These are phyloP conservation scores for Xylophagus ater DNA, from an alignment of 2,888 invertebrate genomes.

Conservation along the genomic window DNA sequence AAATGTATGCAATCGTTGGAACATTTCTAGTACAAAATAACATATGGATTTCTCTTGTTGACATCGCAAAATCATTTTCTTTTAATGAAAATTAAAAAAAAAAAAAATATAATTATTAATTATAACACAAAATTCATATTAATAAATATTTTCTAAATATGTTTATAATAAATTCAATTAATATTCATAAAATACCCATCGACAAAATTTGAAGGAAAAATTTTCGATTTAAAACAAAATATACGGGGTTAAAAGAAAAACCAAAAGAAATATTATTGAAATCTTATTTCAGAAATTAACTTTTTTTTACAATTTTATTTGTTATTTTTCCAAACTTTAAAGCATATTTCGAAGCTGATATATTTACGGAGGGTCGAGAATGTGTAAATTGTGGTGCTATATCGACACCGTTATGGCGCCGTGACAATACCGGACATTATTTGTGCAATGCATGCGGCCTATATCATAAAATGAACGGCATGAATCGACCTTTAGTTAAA, in stretches of 20 bases:
- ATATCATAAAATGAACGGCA: conserved; percentile 94
- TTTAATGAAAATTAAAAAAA: background rate
- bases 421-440: conserved; percentile 98
- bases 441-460: conserved; percentile 99
- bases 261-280: conserved; percentile 6
- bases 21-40: too few relatives aligned
- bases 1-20: conserved; percentile 7
- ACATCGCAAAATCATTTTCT: background rate
- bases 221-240: conserved; percentile 14
- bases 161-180: conserved; percentile 26
- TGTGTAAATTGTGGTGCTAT: conserved; percentile 98
- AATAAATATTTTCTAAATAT: conserved; percentile 7
- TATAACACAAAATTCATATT: background rate
- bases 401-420: conserved; percentile 94
- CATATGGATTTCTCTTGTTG: too few relatives aligned
- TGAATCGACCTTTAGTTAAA: conserved; percentile 84
- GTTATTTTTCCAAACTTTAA: conserved; percentile 26
- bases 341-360: conserved; percentile 41
- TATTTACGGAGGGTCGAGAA: conserved; percentile 76
- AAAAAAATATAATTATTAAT: background rate
- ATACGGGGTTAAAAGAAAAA: conserved; percentile 15
- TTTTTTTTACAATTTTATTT: conserved; percentile 16
- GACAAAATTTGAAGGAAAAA: conserved; percentile 11
- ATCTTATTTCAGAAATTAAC: conserved; percentile 4
- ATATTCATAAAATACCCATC: conserved; percentile 10